Base-by-base conservation (phyloP, 2,797 vertebrate species). In the Mico argentatus region DNA sequence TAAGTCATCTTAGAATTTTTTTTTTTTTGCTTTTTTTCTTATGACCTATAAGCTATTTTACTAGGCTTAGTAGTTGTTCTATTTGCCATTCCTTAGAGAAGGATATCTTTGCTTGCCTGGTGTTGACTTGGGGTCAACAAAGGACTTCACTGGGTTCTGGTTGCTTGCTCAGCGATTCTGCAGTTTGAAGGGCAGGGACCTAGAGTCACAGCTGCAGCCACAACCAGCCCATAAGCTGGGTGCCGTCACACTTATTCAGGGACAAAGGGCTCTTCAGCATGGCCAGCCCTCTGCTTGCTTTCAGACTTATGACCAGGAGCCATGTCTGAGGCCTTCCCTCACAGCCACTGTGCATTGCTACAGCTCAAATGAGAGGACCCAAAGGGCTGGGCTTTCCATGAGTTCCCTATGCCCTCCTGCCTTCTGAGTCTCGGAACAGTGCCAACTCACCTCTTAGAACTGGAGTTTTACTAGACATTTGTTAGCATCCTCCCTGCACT, bases 1-100 rank as follows among this genome's bases (percentile, higher is more conserved):
- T 55, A 55, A 76, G 13, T 2, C 72, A 57, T 76, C 14, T 64
- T 90, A 77, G 14, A 83, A 11, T 44, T 46, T 75, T 90, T 88
- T 83, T 83, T 81, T 36, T 59, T 91, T 44, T 41, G 39, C 44
- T 30, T 30, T 85, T 87, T 55, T 82, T 92, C 20, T 90, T 77
- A 19, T 41, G 24, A 61, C 19, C n/a, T 50, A 0, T 39, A 72
- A 55, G 26, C 73, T 81, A 22, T 92, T 82, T 76, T 79, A n/a
- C 17, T 48, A 83, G 52, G 1, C 5, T n/a, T n/a, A 79, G 4
- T 88, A 24, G 15, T n/a, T 93, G 81, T 91, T 81, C 10, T 46
- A 30, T 91, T 91, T 93, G 12, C 41, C 67, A 1, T 84, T 70
- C 22, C 14, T 75, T 83, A 13, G 6, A 33, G 26, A 84, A 20